A percentile compares a stretch with the other conserved stretches of the same genome.
phyloP scores from a whole-genome alignment of 2,888 invertebrate genomes.

The Drosophila ezoana region DNA sequence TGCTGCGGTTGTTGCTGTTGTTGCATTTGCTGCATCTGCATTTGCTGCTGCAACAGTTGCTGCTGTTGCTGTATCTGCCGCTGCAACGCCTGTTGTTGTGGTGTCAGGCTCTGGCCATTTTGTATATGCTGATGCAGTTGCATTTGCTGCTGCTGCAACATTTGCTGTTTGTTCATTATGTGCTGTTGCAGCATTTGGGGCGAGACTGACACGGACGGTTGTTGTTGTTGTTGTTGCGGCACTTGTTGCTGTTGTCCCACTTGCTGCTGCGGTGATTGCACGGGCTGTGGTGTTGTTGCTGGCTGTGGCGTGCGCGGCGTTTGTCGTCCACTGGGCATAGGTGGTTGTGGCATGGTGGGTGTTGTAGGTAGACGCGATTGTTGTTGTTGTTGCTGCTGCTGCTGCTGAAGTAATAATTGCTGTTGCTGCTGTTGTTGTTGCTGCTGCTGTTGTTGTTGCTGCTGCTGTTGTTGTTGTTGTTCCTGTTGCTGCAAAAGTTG shows the following conservation, averaged over 20 bases:
- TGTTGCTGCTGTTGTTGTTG: slow-evolving; percentile 40
- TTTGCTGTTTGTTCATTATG: slow-evolving; percentile 70
- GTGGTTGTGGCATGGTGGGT: slow-evolving; percentile 70
- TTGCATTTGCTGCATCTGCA: slow-evolving; percentile 81
- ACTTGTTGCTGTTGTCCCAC: slow-evolving; percentile 52
- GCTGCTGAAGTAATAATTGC: slow-evolving; percentile 55
- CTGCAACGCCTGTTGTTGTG: slow-evolving; percentile 84
- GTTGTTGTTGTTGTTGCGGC: slow-evolving; percentile 53
- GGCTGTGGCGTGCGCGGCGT: slow-evolving; percentile 81
- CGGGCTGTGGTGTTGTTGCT: slow-evolving; percentile 79
- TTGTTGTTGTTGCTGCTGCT: slow-evolving; percentile 56
- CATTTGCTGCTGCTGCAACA: slow-evolving; percentile 72
- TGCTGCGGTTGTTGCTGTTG: slow-evolving; percentile 85
- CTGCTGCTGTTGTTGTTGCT: slow-evolving; percentile 32
- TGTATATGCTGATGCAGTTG: slow-evolving; percentile 80
- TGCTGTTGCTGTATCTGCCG: slow-evolving; percentile 87
- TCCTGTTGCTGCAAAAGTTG: slow-evolving; percentile 65
- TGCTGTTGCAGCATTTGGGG: slow-evolving; percentile 78
- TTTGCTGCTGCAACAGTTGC: slow-evolving; percentile 79
- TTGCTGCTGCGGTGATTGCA: slow-evolving; percentile 81
- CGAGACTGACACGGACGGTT: slow-evolving; percentile 72
- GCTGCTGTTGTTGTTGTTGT: slow-evolving; percentile 49
- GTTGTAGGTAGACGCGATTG: slow-evolving; percentile 61
- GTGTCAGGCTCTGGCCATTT: slow-evolving; percentile 80
- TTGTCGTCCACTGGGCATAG: slow-evolving; percentile 77